These are phyloP conservation scores for Avahi laniger DNA, from an alignment of 2,797 vertebrate species.

Conservation along the genomic window DNA sequence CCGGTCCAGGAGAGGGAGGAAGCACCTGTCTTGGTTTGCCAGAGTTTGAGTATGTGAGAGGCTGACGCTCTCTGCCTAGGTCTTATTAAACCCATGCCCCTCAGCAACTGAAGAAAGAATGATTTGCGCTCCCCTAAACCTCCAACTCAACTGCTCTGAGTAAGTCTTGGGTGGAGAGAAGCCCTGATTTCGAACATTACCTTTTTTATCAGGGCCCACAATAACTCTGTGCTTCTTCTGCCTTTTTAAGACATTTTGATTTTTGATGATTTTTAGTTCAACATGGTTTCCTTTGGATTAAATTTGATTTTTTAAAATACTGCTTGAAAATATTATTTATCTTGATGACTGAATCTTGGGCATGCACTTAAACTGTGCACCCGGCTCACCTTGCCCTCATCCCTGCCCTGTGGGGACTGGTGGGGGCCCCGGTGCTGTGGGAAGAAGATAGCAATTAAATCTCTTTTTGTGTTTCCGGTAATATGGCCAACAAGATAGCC, in stretches of 20 bases:
- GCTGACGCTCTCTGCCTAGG: not conserved
- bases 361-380: too few relatives aligned
- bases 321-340: not conserved
- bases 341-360: not conserved
- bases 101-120: not conserved
- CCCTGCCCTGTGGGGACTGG: not conserved
- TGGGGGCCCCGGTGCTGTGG: accelerated
- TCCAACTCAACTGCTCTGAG: not conserved
- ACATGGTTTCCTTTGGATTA: not conserved
- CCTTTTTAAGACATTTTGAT: not conserved
- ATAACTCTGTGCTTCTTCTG: not conserved
- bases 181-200: not conserved
- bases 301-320: not conserved
- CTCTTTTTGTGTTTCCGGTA: not conserved
- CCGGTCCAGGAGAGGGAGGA: too few relatives aligned
- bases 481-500: not conserved
- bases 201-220: too few relatives aligned
- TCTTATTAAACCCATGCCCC: not conserved
- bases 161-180: not conserved
- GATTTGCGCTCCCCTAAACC: accelerated
- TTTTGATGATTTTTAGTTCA: not conserved
- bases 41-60: not conserved
- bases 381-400: not conserved
- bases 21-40: not conserved
- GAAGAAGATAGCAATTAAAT: not conserved